phyloP scores from a whole-genome alignment of 2,888 invertebrate genomes.

The Ypsolopha sequella region DNA sequence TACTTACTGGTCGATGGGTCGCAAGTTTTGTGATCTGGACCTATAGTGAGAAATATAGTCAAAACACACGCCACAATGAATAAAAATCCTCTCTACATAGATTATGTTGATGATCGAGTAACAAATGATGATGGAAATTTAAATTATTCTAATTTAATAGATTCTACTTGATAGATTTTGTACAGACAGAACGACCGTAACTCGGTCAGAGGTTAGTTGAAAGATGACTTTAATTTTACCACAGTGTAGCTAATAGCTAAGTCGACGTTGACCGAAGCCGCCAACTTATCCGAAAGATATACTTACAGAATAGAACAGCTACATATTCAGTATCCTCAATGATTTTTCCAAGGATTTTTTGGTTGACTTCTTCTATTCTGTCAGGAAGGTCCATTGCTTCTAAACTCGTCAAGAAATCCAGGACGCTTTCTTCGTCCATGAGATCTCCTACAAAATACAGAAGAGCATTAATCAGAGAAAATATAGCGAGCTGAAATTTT shows the following conservation, averaged over 20 bases:
- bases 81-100: constrained; percentile 22
- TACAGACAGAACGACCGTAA: constrained; percentile 12
- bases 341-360: constrained; percentile 89
- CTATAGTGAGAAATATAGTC: constrained; percentile 67
- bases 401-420: constrained; percentile 93
- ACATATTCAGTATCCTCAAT: constrained; percentile 93
- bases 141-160: not conserved
- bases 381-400: constrained; percentile 96
- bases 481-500: too few relatives aligned
- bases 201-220: constrained; percentile 44
- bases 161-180: constrained; percentile 2
- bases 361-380: constrained; percentile 95
- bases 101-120: not conserved
- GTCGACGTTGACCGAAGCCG: constrained; percentile 38
- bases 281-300: constrained; percentile 20
- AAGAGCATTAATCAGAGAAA: too few relatives aligned
- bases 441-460: constrained; percentile 79
- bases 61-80: constrained; percentile 62
- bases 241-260: constrained; percentile 40
- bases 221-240: constrained; percentile 35
- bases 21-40: constrained; percentile 70
- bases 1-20: constrained; percentile 69
- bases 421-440: constrained; percentile 94
- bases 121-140: not conserved
- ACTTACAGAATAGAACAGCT: constrained; percentile 95